Evolutionary conservation across 2,113 vertebrate species (phyloP).

Genomic region (Psittacus erithacus): DNA sequence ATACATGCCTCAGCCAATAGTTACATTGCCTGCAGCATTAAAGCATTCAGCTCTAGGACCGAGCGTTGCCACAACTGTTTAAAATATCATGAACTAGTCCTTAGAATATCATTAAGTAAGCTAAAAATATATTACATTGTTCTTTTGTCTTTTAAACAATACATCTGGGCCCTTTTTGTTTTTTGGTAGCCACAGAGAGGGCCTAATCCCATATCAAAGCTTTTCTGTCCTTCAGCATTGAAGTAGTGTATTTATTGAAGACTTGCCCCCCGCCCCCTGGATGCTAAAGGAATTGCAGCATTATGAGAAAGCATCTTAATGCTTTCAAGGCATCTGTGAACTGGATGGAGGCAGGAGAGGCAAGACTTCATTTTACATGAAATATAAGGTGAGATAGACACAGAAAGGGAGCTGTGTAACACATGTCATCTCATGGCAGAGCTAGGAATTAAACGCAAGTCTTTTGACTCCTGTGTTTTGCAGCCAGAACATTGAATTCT

Average conservation of each 20-base stretch:
- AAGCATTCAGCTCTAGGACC: neutral
- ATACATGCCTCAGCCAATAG: slow-evolving; percentile 1
- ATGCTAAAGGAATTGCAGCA: neutral
- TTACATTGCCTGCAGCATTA: slow-evolving; percentile 19
- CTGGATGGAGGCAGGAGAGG: neutral
- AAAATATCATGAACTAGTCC: neutral
- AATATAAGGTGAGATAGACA: neutral
- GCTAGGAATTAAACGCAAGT: neutral
- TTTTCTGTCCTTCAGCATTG: neutral
- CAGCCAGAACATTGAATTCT: neutral
- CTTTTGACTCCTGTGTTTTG: neutral
- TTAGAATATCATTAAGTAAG: neutral
- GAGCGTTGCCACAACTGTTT: neutral
- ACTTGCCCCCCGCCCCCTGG: rapidly evolving
- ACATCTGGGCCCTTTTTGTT: neutral
- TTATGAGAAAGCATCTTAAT: neutral
- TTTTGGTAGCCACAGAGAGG: neutral
- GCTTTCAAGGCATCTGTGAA: neutral
- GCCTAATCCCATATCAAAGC: neutral
- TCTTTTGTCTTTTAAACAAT: neutral
- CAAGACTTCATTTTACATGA: neutral
- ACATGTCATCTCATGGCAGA: neutral
- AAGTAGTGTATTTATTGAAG: neutral
- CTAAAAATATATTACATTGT: neutral
- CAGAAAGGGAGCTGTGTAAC: neutral